A percentile compares a stretch with the other conserved stretches of the same genome.
Conservation (phyloP, 2,797 vertebrate species). For the Otolemur crassicaudatus region DNA sequence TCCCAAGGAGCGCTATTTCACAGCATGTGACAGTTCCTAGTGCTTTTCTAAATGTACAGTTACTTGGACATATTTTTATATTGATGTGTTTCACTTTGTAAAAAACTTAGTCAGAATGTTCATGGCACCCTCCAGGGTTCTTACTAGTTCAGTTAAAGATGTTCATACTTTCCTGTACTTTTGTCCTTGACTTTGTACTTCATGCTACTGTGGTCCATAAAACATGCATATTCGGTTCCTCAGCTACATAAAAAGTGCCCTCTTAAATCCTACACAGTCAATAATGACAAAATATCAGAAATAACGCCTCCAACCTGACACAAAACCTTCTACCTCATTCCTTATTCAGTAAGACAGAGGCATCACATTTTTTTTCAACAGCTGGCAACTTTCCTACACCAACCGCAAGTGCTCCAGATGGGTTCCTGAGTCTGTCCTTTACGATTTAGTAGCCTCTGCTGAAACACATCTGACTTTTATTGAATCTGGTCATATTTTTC, state of each 20-base stretch:
- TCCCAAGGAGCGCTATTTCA: not conserved
- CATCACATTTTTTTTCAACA: slow-evolving; percentile 64
- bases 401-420: slow-evolving; percentile 81
- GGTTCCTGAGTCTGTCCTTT: slow-evolving; percentile 79
- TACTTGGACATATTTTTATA: slow-evolving; percentile 26
- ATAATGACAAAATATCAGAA: slow-evolving; percentile 62
- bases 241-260: not conserved
- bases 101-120: slow-evolving; percentile 66
- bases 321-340: not conserved
- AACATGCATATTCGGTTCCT: not conserved
- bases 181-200: slow-evolving; percentile 46
- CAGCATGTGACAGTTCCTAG: not conserved
- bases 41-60: not conserved
- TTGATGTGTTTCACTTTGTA: slow-evolving; percentile 69
- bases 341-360: slow-evolving; percentile 75
- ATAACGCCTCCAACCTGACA: slow-evolving; percentile 67
- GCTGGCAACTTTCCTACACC: slow-evolving; percentile 76
- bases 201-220: not conserved
- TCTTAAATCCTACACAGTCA: slow-evolving; percentile 61
- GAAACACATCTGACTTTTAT: slow-evolving; percentile 83
- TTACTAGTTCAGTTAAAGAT: slow-evolving; percentile 19
- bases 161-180: not conserved
- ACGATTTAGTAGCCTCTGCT: slow-evolving; percentile 80
- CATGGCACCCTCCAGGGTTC: slow-evolving; percentile 55
- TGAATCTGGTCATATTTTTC: slow-evolving; percentile 83